These are phyloP conservation scores for Drosophila testacea DNA, from an alignment of 2,888 invertebrate genomes.

Conservation along the genomic window DNA sequence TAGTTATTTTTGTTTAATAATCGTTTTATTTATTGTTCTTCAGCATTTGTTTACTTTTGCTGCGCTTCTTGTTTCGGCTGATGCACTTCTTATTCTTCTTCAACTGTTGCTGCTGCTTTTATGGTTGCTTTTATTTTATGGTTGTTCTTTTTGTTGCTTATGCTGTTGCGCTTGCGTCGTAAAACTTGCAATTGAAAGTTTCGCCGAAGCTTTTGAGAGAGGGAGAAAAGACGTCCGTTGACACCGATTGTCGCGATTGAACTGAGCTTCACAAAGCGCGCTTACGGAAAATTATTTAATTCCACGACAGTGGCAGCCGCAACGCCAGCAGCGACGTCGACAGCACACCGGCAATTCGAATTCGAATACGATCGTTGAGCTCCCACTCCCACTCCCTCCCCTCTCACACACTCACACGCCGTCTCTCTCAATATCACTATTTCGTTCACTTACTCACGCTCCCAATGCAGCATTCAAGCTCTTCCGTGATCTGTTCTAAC, in stretches of 20 bases:
- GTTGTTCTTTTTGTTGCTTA: not conserved
- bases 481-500: conserved; percentile 52
- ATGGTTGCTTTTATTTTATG: not conserved
- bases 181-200: conserved; percentile 28
- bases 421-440: not conserved
- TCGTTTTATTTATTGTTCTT: conserved; percentile 10
- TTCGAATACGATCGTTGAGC: conserved; percentile 36
- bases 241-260: conserved; percentile 77
- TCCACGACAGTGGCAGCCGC: conserved; percentile 19
- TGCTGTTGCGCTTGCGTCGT: conserved; percentile 37
- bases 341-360: conserved; percentile 23
- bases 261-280: conserved; percentile 77
- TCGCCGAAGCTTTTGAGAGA: conserved; percentile 17
- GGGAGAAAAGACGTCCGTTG: conserved; percentile 65
- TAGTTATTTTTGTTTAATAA: not conserved
- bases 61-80: conserved; percentile 32
- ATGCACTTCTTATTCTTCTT: conserved; percentile 8
- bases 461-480: conserved; percentile 8
- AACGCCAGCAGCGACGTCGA: conserved; percentile 26
- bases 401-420: not conserved
- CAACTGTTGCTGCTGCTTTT: conserved; percentile 7
- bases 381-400: conserved; percentile 19
- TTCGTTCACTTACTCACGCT: not conserved
- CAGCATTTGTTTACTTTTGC: conserved; percentile 28
- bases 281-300: conserved; percentile 78